Evolutionary conservation across 1,140 invertebrate genomes (phyloP).

Genomic region (Lordiphosa collinella): DNA sequence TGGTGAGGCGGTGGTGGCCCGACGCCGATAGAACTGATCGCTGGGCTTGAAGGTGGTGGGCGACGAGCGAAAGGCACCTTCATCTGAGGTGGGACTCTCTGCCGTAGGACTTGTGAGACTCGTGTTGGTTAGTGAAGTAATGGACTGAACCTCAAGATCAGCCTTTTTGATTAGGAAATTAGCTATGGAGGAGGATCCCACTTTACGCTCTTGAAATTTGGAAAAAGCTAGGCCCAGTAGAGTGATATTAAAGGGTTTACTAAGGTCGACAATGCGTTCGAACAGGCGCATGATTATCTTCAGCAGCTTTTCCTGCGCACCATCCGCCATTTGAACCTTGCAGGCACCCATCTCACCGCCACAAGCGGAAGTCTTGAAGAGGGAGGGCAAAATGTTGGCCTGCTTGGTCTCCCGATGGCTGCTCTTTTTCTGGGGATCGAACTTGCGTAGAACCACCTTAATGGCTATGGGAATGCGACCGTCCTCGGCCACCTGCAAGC

Average conservation of each 20-base stretch:
- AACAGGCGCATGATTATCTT: constrained; percentile 87
- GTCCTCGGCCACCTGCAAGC: constrained; percentile 83
- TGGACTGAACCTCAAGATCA: constrained; percentile 86
- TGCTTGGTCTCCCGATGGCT: constrained; percentile 87
- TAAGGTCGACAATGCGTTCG: constrained; percentile 85
- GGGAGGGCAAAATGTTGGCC: constrained; percentile 84
- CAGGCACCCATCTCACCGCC: constrained; percentile 78
- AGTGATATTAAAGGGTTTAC: constrained; percentile 88
- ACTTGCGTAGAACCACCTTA: constrained; percentile 86
- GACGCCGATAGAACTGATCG: constrained; percentile 71
- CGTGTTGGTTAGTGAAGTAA: constrained; percentile 83
- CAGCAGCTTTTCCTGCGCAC: constrained; percentile 84
- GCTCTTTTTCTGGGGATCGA: constrained; percentile 81
- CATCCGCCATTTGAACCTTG: constrained; percentile 80
- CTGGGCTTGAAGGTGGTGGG: constrained; percentile 71
- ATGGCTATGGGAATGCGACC: constrained; percentile 87
- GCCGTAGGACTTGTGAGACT: constrained; percentile 50
- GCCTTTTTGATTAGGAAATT: constrained; percentile 85
- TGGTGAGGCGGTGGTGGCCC: constrained; percentile 80
- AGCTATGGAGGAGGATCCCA: constrained; percentile 84
- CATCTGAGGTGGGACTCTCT: constrained; percentile 50
- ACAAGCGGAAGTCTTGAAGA: constrained; percentile 81
- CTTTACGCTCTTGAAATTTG: constrained; percentile 86
- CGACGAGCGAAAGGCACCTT: constrained; percentile 66
- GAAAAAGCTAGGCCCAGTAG: constrained; percentile 88